Percentiles rank a stretch among this genome's conserved stretches.
These are phyloP conservation scores for Hystrix brachyura DNA, from an alignment of 2,113 vertebrate genomes.

Conservation along the genomic window DNA sequence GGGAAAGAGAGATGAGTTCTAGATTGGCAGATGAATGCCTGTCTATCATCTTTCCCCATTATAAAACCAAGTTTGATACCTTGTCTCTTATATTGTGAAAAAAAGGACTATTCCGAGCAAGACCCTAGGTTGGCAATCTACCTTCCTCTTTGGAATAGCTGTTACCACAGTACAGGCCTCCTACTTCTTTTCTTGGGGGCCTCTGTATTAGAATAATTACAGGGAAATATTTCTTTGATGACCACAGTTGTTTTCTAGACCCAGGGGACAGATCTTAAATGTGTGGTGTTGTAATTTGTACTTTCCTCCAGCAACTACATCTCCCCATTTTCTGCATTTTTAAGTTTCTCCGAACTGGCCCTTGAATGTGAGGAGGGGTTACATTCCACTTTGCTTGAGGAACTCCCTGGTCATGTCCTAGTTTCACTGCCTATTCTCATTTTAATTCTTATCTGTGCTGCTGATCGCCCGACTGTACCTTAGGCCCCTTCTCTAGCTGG, in stretches of 20 bases:
- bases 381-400: background rate
- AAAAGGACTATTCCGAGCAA: background rate
- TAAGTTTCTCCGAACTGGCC: background rate
- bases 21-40: background rate
- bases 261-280: background rate
- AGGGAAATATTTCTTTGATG: background rate
- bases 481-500: background rate
- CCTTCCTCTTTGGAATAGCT: background rate
- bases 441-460: background rate
- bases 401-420: background rate
- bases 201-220: background rate
- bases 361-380: background rate
- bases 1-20: background rate
- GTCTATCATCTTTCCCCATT: background rate
- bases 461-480: background rate
- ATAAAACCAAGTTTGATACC: background rate
- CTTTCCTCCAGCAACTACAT: too few species aligned
- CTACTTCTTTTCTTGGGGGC: background rate
- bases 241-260: background rate
- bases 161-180: background rate
- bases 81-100: background rate
- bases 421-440: background rate
- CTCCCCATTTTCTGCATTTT: background rate
- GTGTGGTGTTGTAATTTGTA: background rate
- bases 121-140: background rate